Base-by-base conservation (phyloP, 2,797 vertebrate genomes). In the Cirrhinus molitorella region DNA sequence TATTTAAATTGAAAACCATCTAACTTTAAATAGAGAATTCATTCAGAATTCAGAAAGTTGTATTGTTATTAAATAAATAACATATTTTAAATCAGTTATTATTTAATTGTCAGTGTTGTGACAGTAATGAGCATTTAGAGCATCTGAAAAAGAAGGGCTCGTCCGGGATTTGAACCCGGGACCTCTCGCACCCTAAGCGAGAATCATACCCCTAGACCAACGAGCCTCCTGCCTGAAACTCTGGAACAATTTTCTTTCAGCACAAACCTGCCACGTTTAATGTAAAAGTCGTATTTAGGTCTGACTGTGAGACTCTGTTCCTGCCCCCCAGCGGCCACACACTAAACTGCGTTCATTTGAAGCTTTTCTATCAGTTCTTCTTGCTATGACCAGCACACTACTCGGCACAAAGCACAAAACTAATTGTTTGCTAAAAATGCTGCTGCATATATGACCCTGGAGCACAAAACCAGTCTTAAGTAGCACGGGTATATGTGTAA, bases 161-260 rank as follows among this genome's bases (percentile, higher is more conserved):
- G 67, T 86, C 82, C 82, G 85, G 84, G 86, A 89, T 89, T 89
- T 88, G 87, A 88, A 89, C 87, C 88, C 87, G 82, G 86, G 87
- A 87, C 86, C 87, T 89, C 87, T 88, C 84, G 86, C 85, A 90
- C 88, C 88, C 85, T 67, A 90, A 88, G 87, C 86, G 83, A 89
- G 88, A 90, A 88, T 88, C 88, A 89, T 85, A 90, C 88, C 83
- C 85, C 89, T 89, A 90, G 86, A 90, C 88, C 89, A 90, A 89
- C 86, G 88, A 89, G 88, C 88, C 87, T 28, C 13, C 0, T 59
- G 23, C 0, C 4, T 5, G n/a, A 0, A 57, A 0, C 0, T 0
- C 0, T 23, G 5, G 59, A 7, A 31, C 13, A 9, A 17, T 3
- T 28, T 31, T 31, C 7, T 63, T 63, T 63, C 25, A 63, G 25